Base-by-base conservation (phyloP, 2,797 vertebrate species). In the Sebastes taczanowskii region DNA sequence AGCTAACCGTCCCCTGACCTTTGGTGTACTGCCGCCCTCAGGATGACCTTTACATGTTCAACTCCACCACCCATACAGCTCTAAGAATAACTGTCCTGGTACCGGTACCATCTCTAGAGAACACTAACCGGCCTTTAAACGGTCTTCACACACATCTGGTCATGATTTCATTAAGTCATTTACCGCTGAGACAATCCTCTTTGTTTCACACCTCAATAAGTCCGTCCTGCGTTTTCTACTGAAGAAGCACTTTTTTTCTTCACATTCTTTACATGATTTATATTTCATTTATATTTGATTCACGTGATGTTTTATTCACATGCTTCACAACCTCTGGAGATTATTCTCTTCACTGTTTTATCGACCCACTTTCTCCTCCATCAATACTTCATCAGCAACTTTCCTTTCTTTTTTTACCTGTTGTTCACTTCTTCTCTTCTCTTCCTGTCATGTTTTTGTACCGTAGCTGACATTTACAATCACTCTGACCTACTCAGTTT, bases 231-330 rank as follows among this genome's bases (percentile, higher is more conserved):
- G 5, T 42, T 73, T 76, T 75, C 27, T 67, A 63, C 58, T 80
- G 78, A 83, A 85, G 71, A 71, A 73, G 71, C 80, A 75, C 66
- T 82, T 88, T 83, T 83, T 78, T 91, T 87, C 78, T 86, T 91
- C 55, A 74, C 58, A 71, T 62, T 82, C 75, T 87, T 78, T 91
- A 80, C 87, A 90, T 89, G 76, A 82, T 90, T 90, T 88, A 88
- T 87, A 75, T 80, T 86, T 86, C 91, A 90, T 93, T 75, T 62
- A 92, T 93, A 87, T 92, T 94, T 94, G 70, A 94, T 91, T 69
- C 32, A 1, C 35, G 34, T 32, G 11, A 93, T 93, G 87, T 90
- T 92, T 93, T 92, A 94, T 94, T 94, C 90, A 93, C 77, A 18
- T 71, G 29, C 75, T 86, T 86, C 85, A 80, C 86, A 77, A 88